phyloP scores from a whole-genome alignment of 1,140 invertebrate genomes.

The Caenorhabditis elegans region WBcel235 BX284604.4:10618501-10619000 shows the following conservation, averaged over 20 bases:
- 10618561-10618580: slow-evolving; percentile 26
- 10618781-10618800: slow-evolving; percentile 58
- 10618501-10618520: slow-evolving; percentile 59
- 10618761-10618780: slow-evolving; percentile 57
- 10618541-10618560: slow-evolving; percentile 36
- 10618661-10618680: slow-evolving; percentile 56
- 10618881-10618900: not conserved
- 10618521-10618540: slow-evolving; percentile 54
- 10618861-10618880: slow-evolving; percentile 32
- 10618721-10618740: slow-evolving; percentile 61
- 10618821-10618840: slow-evolving; percentile 45
- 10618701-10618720: slow-evolving; percentile 58
- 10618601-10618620: no score
- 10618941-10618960: slow-evolving; percentile 59
- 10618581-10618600: no score
- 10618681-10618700: slow-evolving; percentile 58
- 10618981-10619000: slow-evolving; percentile 57
- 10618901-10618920: slow-evolving; percentile 28
- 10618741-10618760: slow-evolving; percentile 56
- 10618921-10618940: slow-evolving; percentile 42
- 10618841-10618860: slow-evolving; percentile 38
- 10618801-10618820: slow-evolving; percentile 54
- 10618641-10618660: slow-evolving; percentile 48
- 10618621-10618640: not conserved
- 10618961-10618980: slow-evolving; percentile 55